Conservation (phyloP, 2,797 vertebrate species). For the Threskiornis aethiopicus region DNA sequence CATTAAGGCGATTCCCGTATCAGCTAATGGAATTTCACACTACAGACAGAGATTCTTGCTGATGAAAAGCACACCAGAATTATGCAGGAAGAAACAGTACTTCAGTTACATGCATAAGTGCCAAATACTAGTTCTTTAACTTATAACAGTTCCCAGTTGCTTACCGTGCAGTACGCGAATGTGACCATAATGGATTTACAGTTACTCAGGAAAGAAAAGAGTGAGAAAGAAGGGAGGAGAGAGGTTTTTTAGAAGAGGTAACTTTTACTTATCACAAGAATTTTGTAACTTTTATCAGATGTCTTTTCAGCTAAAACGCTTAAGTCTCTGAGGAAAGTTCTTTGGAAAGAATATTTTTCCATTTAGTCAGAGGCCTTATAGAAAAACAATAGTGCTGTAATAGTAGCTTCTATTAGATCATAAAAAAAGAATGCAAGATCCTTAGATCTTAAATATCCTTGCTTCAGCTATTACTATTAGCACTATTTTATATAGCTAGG, state of each 20-base stretch:
- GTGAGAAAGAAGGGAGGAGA: not conserved
- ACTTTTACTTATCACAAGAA: not conserved
- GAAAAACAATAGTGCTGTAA: constrained; percentile 63
- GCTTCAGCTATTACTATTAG: constrained; percentile 55
- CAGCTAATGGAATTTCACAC: constrained; percentile 51
- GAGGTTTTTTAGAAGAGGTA: not conserved
- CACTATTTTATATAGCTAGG: constrained; percentile 47
- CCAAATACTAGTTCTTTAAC: constrained; percentile 25
- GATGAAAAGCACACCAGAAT: constrained; percentile 70
- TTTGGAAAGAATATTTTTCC: constrained; percentile 34
- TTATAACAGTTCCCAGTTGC: not conserved
- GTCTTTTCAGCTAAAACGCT: constrained; percentile 50
- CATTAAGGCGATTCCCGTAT: not conserved
- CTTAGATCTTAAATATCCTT: constrained; percentile 64
- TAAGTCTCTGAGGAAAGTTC: constrained; percentile 33
- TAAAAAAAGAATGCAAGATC: constrained; percentile 62
- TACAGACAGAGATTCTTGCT: constrained; percentile 46
- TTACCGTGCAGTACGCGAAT: not conserved
- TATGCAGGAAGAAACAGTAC: constrained; percentile 36
- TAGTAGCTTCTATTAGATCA: constrained; percentile 65
- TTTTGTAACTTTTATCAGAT: constrained; percentile 56
- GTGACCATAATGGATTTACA: constrained; percentile 23
- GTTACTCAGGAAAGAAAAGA: constrained; percentile 16
- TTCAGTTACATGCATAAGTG: constrained; percentile 16
- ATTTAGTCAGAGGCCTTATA: constrained; percentile 45